A percentile compares a stretch with the other conserved stretches of the same genome.
phyloP scores from a whole-genome alignment of 2,888 invertebrate species.

The Lampropteryx suffumata region DNA sequence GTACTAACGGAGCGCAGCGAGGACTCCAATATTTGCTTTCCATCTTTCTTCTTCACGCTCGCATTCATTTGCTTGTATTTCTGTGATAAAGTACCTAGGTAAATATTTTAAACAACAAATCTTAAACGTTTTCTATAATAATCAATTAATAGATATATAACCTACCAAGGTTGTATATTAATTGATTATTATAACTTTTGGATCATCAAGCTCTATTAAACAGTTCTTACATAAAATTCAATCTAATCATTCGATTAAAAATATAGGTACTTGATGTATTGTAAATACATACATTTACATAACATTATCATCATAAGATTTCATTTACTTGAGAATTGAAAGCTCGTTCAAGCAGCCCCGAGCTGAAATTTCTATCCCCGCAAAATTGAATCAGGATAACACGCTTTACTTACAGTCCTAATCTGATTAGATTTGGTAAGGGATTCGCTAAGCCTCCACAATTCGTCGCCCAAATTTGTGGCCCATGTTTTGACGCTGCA shows the following conservation, averaged over 20 bases:
- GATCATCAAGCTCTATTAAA: too few relatives aligned
- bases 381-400: neutral
- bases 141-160: too few relatives aligned
- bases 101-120: too few relatives aligned
- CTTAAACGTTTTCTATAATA: too few relatives aligned
- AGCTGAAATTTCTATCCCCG: neutral
- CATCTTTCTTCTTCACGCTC: slow-evolving; percentile 90
- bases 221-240: too few relatives aligned
- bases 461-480: slow-evolving; percentile 88
- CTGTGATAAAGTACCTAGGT: slow-evolving; percentile 74
- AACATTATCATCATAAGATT: too few relatives aligned
- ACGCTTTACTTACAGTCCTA: slow-evolving; percentile 84
- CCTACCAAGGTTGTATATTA: too few relatives aligned
- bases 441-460: slow-evolving; percentile 89
- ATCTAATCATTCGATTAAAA: neutral
- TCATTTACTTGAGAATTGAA: too few relatives aligned
- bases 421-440: slow-evolving; percentile 91
- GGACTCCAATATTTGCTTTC: slow-evolving; percentile 88
- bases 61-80: slow-evolving; percentile 91
- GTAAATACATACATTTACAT: too few relatives aligned
- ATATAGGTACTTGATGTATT: neutral
- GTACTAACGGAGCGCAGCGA: slow-evolving; percentile 91
- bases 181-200: too few relatives aligned
- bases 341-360: neutral
- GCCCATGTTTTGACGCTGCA: slow-evolving; percentile 91